Conservation (phyloP, 2,797 vertebrate species). For the Pyrocephalus nanus region DNA sequence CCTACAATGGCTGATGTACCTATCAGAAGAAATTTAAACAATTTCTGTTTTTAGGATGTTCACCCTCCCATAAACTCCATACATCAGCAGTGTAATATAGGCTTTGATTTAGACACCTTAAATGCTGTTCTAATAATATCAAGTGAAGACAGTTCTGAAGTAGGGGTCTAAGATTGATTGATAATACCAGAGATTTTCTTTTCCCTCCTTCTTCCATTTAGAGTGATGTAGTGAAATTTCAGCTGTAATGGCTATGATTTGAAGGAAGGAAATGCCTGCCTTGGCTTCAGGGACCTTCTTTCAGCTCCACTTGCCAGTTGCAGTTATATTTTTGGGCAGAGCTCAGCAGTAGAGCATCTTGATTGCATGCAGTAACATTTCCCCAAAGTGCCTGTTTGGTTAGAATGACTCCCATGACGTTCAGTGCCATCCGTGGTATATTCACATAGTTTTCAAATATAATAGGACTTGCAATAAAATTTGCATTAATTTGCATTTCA, state of each 20-base stretch:
- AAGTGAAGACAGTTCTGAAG: not conserved
- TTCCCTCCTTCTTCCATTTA: accelerated
- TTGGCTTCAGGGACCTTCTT: not conserved
- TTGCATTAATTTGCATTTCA: constrained; percentile 23
- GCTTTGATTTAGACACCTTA: not conserved
- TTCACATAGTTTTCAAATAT: not conserved
- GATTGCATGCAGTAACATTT: not conserved
- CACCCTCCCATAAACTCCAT: not conserved
- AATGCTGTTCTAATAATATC: accelerated
- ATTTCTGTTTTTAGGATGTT: not conserved
- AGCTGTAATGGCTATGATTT: not conserved
- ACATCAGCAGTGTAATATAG: not conserved
- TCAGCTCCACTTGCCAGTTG: not conserved
- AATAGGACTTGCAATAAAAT: not conserved
- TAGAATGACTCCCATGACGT: not conserved
- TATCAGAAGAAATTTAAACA: not conserved
- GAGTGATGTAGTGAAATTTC: not conserved
- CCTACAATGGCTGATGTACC: not conserved
- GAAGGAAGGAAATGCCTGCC: not conserved
- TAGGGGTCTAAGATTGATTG: not conserved
- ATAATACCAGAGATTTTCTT: not conserved
- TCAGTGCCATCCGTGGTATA: not conserved
- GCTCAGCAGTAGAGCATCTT: not conserved
- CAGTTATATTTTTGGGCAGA: not conserved
- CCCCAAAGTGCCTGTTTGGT: not conserved